Evolutionary conservation across 2,888 invertebrate genomes (phyloP), one percentile per base, ranked within the genome.

Genomic region (Auanema sp.): DNA sequence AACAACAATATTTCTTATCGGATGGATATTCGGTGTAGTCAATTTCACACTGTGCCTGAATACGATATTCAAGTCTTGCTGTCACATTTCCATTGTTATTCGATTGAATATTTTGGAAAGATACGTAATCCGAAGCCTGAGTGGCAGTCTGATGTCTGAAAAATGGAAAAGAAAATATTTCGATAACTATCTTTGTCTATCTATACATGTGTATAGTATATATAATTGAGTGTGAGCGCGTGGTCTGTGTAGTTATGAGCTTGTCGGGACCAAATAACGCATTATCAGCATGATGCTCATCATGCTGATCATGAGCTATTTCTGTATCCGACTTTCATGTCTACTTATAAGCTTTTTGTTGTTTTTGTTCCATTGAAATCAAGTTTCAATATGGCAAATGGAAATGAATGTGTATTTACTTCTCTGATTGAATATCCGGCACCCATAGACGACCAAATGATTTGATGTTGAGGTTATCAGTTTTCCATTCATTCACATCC

Each of bases 11-110:
- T 51, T 77, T 75, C 42, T 65, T 63, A 50, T 80, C 80, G 75
- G 76, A 73, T 10, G 80, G 80, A 68, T 76, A 80, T 33, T 78
- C 76, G 8, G 71, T 68, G 58, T 75, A 79, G 63, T 80, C 79
- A 41, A 72, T 73, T 5, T 66, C 59, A 44, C 80, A 80, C 44
- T 70, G 68, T 2, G 77, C 77, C 57, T 78, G 77, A 70, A 78
- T 76, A 23, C 77, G 54, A 68, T 71, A 80, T 41, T 79, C 76
- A 23, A 80, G 58, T 6, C 73, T 50, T 0, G 78, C 76, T 8
- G 76, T 75, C 33, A 80, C 71, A 49, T 77, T 76, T 40, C 80
- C 80, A 18, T 67, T 74, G 47, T 69, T 68, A 16, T 72, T 69
- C 21, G 74, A 64, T 21, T 72, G 65, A 44, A 76, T 66, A 51